These are phyloP conservation scores for Fratercula arctica DNA, from an alignment of 2,797 vertebrate species.

Conservation along the genomic window DNA sequence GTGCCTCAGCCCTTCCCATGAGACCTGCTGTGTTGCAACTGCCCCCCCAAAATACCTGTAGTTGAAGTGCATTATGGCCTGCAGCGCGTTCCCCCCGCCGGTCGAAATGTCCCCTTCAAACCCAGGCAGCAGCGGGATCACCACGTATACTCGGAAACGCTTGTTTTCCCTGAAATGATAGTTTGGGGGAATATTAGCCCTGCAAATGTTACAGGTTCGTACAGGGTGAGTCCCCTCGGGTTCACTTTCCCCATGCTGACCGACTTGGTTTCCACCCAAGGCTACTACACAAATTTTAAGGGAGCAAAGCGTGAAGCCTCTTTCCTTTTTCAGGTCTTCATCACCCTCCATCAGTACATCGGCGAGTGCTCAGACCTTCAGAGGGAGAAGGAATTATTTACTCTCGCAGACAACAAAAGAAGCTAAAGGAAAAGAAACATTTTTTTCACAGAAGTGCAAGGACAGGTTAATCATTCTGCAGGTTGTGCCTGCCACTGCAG, in stretches of 20 bases:
- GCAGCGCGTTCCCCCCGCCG: conserved; percentile 91
- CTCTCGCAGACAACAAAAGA: not conserved
- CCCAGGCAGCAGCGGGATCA: conserved; percentile 93
- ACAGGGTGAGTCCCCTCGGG: fast-evolving
- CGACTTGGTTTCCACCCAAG: not conserved
- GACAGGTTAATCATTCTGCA: not conserved
- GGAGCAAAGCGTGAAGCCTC: fast-evolving
- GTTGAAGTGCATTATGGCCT: conserved; percentile 98
- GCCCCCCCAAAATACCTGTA: conserved; percentile 83
- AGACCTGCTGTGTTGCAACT: not conserved
- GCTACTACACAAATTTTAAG: not conserved
- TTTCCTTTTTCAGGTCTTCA: not conserved
- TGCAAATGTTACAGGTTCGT: fast-evolving
- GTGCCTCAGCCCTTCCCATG: not conserved
- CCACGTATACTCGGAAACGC: conserved; percentile 89
- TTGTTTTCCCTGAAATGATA: conserved; percentile 79
- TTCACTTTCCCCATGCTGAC: not conserved
- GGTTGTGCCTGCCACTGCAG: fast-evolving
- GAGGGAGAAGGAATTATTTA: not conserved
- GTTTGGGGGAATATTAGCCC: not conserved
- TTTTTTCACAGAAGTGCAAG: not conserved
- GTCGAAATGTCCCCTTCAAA: conserved; percentile 96
- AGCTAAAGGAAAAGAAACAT: not conserved
- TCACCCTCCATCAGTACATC: not conserved
- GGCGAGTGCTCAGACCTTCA: not conserved